Evolutionary conservation across 1,140 invertebrate genomes (phyloP), one percentile per base, ranked within the genome.

Genomic region (Lasioglossum albipes): DNA sequence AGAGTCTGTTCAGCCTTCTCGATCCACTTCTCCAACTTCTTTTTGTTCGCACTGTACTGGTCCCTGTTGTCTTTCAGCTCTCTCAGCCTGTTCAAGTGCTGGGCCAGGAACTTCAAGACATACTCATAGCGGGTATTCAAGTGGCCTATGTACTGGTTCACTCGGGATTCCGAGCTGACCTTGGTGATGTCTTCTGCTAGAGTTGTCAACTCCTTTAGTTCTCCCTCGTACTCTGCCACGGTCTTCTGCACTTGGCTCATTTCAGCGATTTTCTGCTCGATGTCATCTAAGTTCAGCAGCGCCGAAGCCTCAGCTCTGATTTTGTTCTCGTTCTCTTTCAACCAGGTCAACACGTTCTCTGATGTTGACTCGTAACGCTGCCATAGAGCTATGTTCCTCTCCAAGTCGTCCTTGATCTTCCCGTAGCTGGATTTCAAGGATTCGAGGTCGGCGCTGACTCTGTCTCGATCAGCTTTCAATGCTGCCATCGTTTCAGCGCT

Each of bases 261-360:
- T 91, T 97, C 95, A 66, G 94, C 89, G 45, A 97, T 95, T 93
- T 98, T 98, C 18, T 94, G 91, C 70, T 96, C 94, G 64, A 98
- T 95, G 76, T 95, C 94, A 27, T 95, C 92, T 7, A 97, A 88
- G 89, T 97, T 94, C 80, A 97, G 92, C 86, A 97, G 95, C 62
- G 94, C 94, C 9, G 95, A 95, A 16, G 96, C 95, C 90, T 98
- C 97, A 59, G 94, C 92, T 89, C 97, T 95, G 1, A 97, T 95
- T 90, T 94, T 95, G 69, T 95, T 95, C 94, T 99, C 98, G 81
- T 96, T 96, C 69, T 97, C 96, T 90, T 97, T 97, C n/a, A 99
- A 90, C 97, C 97, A 98, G 2, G 95, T 94, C 1, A 96, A 95
- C 12, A 98, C 94, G 78, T 95, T 95, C 86, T 98, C 97, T 70